Base-by-base conservation (phyloP, 2,113 vertebrate species). In the Bostrychus sinensis region DNA sequence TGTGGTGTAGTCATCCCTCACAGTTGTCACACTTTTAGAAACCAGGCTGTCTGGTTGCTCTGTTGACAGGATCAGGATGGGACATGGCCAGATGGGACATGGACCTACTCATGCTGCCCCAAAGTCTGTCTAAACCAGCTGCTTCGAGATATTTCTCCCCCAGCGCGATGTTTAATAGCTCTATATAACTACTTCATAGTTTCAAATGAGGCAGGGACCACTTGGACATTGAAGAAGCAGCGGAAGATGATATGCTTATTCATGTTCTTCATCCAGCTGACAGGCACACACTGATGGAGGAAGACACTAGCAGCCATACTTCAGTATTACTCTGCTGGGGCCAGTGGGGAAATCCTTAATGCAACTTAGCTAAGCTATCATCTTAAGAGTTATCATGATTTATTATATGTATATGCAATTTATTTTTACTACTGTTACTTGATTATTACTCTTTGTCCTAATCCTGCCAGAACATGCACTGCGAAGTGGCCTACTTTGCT, bases 41-140 rank as follows among this genome's bases (percentile, higher is more conserved):
- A 12, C 26, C 7, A 56, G 55, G 14, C 50, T 59, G 26, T 54
- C 20, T 53, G 48, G 34, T 53, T 13, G 28, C 3, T 45, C 38
- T 63, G 9, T 71, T 19, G n/a, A 36, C 46, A 46, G 56, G 38
- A 60, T 55, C 43, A 14, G 45, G 55, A 36, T 56, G 12, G 51
- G 14, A 46, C 67, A 69, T 51, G 38, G 77, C 69, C 85, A 88
- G 86, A 84, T 88, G 88, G 85, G 48, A 83, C 69, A 69, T 25
- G 53, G 68, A 56, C 62, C 66, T 61, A 72, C 72, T 77, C 75
- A 70, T 56, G 67, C 70, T 85, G 42, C 37, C 57, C 66, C 59
- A 9, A 66, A 71, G 32, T 79, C 65, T 79, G 61, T 64, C 68
- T 19, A 46, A 46, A 23, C 65, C 83, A 85, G 75, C 71, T 81